A percentile compares a stretch with the other conserved stretches of the same genome.
Conservation (phyloP, 2,888 invertebrate genomes). For the Belgica antarctica region DNA sequence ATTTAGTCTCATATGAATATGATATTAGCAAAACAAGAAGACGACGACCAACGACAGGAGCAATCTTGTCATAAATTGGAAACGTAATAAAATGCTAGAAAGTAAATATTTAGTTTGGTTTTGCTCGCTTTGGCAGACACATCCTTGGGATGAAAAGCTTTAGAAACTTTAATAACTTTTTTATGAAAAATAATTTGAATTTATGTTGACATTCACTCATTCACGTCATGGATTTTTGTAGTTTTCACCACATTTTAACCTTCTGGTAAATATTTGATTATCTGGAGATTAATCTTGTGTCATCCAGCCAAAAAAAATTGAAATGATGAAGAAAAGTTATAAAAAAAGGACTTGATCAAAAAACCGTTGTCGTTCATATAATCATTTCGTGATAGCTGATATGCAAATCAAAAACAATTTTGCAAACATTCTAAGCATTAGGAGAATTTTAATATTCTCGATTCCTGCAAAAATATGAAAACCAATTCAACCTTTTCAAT, state of each 20-base stretch:
- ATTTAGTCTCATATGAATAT: not conserved
- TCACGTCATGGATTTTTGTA: not conserved
- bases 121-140: too few species aligned
- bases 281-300: not conserved
- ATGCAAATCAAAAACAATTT: too few species aligned
- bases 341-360: too few species aligned
- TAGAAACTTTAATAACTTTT: slow-evolving; percentile 26
- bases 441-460: too few species aligned
- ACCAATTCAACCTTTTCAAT: too few species aligned
- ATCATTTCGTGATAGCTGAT: too few species aligned
- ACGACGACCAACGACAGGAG: not conserved
- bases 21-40: not conserved
- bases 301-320: not conserved
- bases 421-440: too few species aligned
- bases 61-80: slow-evolving; percentile 6
- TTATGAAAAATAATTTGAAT: slow-evolving; percentile 7
- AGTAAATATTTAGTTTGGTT: slow-evolving; percentile 16
- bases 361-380: too few species aligned
- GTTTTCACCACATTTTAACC: slow-evolving; percentile 12
- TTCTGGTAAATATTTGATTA: slow-evolving; percentile 8
- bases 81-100: slow-evolving; percentile 2
- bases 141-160: too few species aligned
- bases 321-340: too few species aligned
- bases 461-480: too few species aligned
- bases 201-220: slow-evolving; percentile 22